Base-by-base conservation (phyloP, 2,797 vertebrate genomes). In the Melanotaenia boesemani region DNA sequence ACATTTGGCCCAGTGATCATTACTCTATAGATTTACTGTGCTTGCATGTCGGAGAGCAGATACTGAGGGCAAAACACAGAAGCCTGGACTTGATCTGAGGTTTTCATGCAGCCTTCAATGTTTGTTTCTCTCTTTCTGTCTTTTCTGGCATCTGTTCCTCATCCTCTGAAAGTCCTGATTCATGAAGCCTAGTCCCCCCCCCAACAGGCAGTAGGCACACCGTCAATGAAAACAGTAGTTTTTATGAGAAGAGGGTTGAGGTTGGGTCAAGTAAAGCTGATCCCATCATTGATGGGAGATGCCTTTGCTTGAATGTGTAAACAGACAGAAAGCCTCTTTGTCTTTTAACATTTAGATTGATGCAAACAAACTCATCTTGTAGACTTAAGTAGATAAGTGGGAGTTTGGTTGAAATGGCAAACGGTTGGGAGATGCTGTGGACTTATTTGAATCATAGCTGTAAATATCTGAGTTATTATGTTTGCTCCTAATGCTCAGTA, bases 11-110 rank as follows among this genome's bases (percentile, higher is more conserved):
- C 20, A 0, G 11, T 65, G 46, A 54, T 80, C 59, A 85, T 85
- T 67, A n/a, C 64, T 41, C 12, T 79, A 84, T 85, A 62, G 81
- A 89, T 87, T 64, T 58, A 59, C 69, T 77, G 20, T 67, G 30
- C 61, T 13, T 57, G 20, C 39, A 59, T 79, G 67, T 44, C 57
- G 46, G 24, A 26, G 73, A 72, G 67, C 52, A 70, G 48, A 62
- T 55, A 30, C 30, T 36, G 41, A 61, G 41, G 16, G 46, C 46
- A 59, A 1, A 28, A 8, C 12, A 28, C 41, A 6, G 11, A 77
- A 26, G 50, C 7, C 13, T 22, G 6, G 11, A 24, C 64, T 13
- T 20, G 2, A 61, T 30, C 59, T 77, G 39, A 61, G 36, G 16
- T n/a, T 68, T 20, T 44, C 12, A 6, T 3, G 52, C 72, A n/a